phyloP scores from a whole-genome alignment of 2,113 vertebrate species.

The Nothobranchius furzeri region DNA sequence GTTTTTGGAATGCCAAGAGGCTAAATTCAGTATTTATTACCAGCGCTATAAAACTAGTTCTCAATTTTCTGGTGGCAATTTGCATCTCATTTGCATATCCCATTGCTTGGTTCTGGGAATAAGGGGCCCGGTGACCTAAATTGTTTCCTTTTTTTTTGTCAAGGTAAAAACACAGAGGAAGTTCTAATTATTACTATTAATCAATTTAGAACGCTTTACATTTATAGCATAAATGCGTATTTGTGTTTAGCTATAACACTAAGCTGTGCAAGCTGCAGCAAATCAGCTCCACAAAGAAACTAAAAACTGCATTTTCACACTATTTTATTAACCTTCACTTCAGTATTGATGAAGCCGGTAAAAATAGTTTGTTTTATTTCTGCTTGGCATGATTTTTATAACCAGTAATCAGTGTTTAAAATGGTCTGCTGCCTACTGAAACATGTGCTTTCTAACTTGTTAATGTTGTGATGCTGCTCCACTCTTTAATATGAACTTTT shows the following conservation, averaged over 20 bases:
- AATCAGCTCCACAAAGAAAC: no score
- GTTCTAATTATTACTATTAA: slow-evolving; percentile 75
- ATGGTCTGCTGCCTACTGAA: no score
- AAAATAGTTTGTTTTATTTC: background rate
- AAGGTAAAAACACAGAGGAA: slow-evolving; percentile 58
- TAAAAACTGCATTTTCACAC: background rate
- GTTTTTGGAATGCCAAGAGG: slow-evolving; percentile 79
- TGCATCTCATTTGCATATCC: slow-evolving; percentile 80
- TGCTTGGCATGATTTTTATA: background rate
- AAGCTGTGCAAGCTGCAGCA: slow-evolving; percentile 6
- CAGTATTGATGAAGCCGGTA: background rate
- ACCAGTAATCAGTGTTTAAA: background rate
- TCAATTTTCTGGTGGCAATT: slow-evolving; percentile 69
- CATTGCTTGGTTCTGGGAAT: slow-evolving; percentile 72
- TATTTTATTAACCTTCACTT: background rate
- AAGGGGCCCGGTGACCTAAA: slow-evolving; percentile 78
- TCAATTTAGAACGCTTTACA: slow-evolving; percentile 72
- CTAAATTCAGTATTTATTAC: slow-evolving; percentile 82
- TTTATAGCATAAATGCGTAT: slow-evolving; percentile 54
- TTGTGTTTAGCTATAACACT: slow-evolving; percentile 26
- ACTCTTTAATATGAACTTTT: no score
- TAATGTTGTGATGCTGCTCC: no score
- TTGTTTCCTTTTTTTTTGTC: slow-evolving; percentile 71
- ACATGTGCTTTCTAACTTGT: no score
- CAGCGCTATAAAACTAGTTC: slow-evolving; percentile 72